Conservation (phyloP, 1,140 invertebrate species). For the Lordiphosa clarofinis region DNA sequence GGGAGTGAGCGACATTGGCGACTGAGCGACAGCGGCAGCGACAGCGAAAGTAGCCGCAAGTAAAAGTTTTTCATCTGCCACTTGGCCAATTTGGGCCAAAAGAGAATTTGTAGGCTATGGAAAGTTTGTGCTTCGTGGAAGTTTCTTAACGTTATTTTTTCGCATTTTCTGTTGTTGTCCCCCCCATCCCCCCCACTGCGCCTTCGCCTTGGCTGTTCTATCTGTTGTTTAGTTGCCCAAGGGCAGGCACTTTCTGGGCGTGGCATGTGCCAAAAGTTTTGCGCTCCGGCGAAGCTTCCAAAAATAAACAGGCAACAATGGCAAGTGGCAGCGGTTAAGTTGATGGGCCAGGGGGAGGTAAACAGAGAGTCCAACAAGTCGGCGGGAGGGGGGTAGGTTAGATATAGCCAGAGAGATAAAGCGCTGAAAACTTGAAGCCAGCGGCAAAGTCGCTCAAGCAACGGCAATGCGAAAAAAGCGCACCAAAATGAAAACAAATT, state of each 20-base stretch:
- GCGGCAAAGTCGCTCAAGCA: conserved; percentile 48
- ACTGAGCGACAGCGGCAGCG: too few species aligned
- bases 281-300: conserved; percentile 22
- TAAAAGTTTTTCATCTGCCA: conserved; percentile 58
- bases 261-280: conserved; percentile 65
- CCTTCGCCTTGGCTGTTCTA: too few species aligned
- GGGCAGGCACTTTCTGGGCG: conserved; percentile 39
- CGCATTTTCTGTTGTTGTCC: background rate
- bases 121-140: conserved; percentile 43
- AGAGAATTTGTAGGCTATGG: conserved; percentile 74
- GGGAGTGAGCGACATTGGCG: conserved; percentile 50
- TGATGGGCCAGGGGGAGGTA: conserved; percentile 21
- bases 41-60: conserved; percentile 69
- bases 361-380: background rate
- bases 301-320: conserved; percentile 71
- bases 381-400: conserved; percentile 3
- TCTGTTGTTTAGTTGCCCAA: conserved; percentile 50
- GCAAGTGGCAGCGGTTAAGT: conserved; percentile 72
- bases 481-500: conserved; percentile 71
- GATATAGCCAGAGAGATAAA: conserved; percentile 48
- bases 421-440: conserved; percentile 67
- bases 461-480: conserved; percentile 10
- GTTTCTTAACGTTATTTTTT: conserved; percentile 13
- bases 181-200: too few species aligned
- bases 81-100: conserved; percentile 70